Percentiles rank a stretch among this genome's conserved stretches.
Conservation (phyloP, 2,888 invertebrate species). For the Rosalia funebris region DNA sequence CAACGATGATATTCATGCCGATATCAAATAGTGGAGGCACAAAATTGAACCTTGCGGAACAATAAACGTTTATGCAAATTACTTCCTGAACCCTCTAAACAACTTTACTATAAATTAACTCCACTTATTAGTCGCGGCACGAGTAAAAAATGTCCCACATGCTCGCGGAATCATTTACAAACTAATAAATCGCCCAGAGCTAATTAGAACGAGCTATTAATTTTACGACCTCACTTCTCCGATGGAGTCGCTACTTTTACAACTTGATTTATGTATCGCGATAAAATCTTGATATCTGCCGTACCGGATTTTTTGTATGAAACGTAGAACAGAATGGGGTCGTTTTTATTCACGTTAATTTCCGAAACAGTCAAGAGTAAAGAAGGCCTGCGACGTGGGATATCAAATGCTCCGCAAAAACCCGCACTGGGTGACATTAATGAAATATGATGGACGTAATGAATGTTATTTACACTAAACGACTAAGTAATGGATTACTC, state of each 20-base stretch:
- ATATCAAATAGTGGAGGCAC: too few species aligned
- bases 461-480: neutral
- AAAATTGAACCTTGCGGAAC: too few species aligned
- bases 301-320: neutral
- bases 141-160: too few species aligned
- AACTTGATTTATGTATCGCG: neutral
- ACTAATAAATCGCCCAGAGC: neutral
- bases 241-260: neutral
- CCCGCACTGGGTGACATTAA: neutral
- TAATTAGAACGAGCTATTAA: neutral
- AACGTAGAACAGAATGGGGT: neutral
- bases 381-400: neutral
- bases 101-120: too few species aligned
- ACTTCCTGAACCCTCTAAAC: too few species aligned
- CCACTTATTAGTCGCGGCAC: too few species aligned
- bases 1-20: too few species aligned
- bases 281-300: neutral
- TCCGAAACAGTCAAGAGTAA: constrained; percentile 1
- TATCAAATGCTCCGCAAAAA: neutral
- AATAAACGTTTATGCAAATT: too few species aligned
- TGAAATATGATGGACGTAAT: neutral
- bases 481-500: neutral
- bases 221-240: neutral
- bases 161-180: too few species aligned
- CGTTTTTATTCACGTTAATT: constrained; percentile 7